These are phyloP conservation scores for Alexandromys fortis DNA, from an alignment of 2,113 vertebrate species.

Conservation along the genomic window DNA sequence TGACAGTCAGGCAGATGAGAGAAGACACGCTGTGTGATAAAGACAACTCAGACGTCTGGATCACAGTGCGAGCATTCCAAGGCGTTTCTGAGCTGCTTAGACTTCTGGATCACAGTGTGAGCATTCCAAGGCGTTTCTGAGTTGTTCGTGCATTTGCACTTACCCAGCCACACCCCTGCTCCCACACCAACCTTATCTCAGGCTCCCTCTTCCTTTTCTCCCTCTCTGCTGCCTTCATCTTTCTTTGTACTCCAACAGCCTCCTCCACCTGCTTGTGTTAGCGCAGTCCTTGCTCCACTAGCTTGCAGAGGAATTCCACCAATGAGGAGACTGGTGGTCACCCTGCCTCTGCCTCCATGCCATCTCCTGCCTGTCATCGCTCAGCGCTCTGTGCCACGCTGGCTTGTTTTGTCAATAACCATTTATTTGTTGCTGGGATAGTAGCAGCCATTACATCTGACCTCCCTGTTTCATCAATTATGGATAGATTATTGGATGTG, in stretches of 20 bases:
- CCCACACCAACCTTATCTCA: slow-evolving; percentile 35
- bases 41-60: slow-evolving; percentile 87
- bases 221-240: slow-evolving; percentile 62
- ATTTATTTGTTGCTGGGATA: slow-evolving; percentile 99
- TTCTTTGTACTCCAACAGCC: slow-evolving; percentile 64
- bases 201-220: slow-evolving; percentile 61
- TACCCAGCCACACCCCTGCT: slow-evolving; percentile 81
- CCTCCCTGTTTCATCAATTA: slow-evolving; percentile 99
- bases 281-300: slow-evolving; percentile 56
- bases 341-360: slow-evolving; percentile 75
- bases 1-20: slow-evolving; percentile 86
- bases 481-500: slow-evolving; percentile 99
- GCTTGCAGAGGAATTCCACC: slow-evolving; percentile 75
- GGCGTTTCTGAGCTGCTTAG: slow-evolving; percentile 77
- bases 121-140: slow-evolving; percentile 72
- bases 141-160: slow-evolving; percentile 85
- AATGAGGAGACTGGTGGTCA: slow-evolving; percentile 72
- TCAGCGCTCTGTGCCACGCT: slow-evolving; percentile 90
- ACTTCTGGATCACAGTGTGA: slow-evolving; percentile 63
- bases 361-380: slow-evolving; percentile 87
- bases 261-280: slow-evolving; percentile 75
- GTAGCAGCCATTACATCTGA: slow-evolving; percentile 99
- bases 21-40: slow-evolving; percentile 84
- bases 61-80: slow-evolving; percentile 79
- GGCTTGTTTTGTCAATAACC: slow-evolving; percentile 99